Base-by-base conservation (phyloP, 2,797 vertebrate genomes). In the Crenuchus spilurus region DNA sequence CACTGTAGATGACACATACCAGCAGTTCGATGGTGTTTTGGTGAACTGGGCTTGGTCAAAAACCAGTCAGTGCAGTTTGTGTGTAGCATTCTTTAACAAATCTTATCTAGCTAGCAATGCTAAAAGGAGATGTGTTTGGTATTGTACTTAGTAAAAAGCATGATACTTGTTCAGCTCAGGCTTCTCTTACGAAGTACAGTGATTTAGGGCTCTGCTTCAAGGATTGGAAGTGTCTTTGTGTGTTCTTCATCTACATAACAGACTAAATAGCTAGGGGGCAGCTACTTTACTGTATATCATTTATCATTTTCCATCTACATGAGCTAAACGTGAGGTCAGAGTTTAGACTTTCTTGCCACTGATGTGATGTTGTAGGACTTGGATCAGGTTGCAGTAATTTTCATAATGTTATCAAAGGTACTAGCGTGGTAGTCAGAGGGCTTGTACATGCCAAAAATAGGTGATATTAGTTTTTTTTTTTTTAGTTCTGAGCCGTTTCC, bases 111-210 rank as follows among this genome's bases (percentile, higher is more conserved):
- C 6, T 58, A 51, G 24, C 35, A 68, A 16, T 71, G 51, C 57
- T 55, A n/a, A 28, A 61, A 75, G 33, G 37, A 52, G 33, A n/a
- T 51, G 22, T 28, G 11, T 31, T 61, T 61, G 48, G 33, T 65
- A 26, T 49, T 66, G 5, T 2, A 51, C 6, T 39, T 28, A 66
- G 16, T 82, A 80, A 81, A 77, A 79, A 88, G 89, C 85, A 88
- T 90, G 87, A 87, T 69, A 86, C 85, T 88, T 87, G 77, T 79
- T 79, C 82, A 85, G 83, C 86, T 88, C 54, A n/a, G 79, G 85
- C 73, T 86, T 77, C 77, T 76, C 52, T 61, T 58, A 51, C 20
- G 28, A 44, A 42, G 33, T 70, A 63, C 20, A 52, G 48, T 35
- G 55, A 67, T 72, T 41, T 52, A 78, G 68, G 76, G 61, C 51